Conservation (phyloP, 2,888 invertebrate species). For the Ellobium chinense region DNA sequence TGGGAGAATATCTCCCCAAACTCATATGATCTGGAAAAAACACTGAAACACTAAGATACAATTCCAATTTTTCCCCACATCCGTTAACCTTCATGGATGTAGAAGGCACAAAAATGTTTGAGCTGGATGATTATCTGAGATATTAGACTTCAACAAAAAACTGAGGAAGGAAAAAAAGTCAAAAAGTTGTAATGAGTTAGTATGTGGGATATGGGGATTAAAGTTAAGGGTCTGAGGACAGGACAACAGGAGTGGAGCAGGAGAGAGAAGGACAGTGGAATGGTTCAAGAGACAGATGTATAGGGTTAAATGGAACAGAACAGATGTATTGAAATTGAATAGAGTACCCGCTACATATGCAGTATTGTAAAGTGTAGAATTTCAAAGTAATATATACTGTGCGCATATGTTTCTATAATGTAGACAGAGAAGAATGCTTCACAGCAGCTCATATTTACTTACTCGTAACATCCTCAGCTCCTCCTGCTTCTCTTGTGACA, state of each 20-base stretch:
- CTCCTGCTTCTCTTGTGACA: constrained; percentile 27
- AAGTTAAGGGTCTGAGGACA: background rate
- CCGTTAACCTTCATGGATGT: background rate
- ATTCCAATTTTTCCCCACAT: background rate
- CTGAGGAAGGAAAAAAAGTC: background rate
- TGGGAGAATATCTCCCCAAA: too few relatives aligned
- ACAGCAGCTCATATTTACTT: too few relatives aligned
- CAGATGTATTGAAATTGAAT: background rate
- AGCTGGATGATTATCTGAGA: background rate
- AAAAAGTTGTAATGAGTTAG: too few relatives aligned
- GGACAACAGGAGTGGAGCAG: background rate
- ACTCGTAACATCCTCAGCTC: constrained; percentile 39
- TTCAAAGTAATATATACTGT: too few relatives aligned
- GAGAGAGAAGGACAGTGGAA: background rate
- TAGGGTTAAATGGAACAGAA: background rate
- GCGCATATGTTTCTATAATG: too few relatives aligned
- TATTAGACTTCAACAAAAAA: background rate
- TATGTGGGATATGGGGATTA: too few relatives aligned
- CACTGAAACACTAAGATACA: background rate
- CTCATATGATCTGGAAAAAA: too few relatives aligned
- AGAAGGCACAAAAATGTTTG: background rate
- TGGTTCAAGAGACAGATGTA: background rate
- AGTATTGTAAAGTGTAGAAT: too few relatives aligned
- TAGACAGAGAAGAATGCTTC: too few relatives aligned
- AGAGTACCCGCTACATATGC: background rate